Conservation (phyloP, 2,113 vertebrate species). For the Bothrops jararaca region DNA sequence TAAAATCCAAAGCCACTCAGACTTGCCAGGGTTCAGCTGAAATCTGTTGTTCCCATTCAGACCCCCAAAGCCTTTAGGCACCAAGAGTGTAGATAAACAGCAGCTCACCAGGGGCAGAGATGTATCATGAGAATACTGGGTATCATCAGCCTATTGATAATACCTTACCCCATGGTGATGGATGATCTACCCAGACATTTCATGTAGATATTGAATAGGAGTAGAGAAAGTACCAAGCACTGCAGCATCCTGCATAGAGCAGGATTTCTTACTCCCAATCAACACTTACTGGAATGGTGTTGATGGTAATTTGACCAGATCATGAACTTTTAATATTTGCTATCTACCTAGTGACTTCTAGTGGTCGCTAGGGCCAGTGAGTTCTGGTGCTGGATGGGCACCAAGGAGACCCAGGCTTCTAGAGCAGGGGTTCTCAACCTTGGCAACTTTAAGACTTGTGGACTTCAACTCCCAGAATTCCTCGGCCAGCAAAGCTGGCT, state of each 20-base stretch:
- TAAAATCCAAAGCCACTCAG: not conserved
- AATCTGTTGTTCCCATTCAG: not conserved
- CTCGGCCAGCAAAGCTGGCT: no score
- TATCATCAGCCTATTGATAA: no score
- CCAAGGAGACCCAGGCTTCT: no score
- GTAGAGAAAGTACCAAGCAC: not conserved
- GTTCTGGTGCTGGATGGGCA: not conserved
- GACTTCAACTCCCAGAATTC: no score
- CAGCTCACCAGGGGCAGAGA: not conserved
- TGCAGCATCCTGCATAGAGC: not conserved
- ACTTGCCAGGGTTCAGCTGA: not conserved
- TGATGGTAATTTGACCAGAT: not conserved
- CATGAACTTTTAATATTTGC: not conserved
- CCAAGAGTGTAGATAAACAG: not conserved
- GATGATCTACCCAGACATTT: not conserved
- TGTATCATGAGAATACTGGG: not conserved
- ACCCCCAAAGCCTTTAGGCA: not conserved
- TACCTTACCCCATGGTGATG: not conserved
- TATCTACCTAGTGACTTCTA: not conserved
- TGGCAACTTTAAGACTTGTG: no score
- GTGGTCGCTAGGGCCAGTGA: not conserved
- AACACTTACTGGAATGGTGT: not conserved
- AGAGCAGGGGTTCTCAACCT: no score
- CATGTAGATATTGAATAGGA: not conserved
- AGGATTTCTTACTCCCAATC: not conserved